These are phyloP conservation scores for Drosophila sturtevanti DNA, from an alignment of 1,140 invertebrate genomes.

Conservation along the genomic window DNA sequence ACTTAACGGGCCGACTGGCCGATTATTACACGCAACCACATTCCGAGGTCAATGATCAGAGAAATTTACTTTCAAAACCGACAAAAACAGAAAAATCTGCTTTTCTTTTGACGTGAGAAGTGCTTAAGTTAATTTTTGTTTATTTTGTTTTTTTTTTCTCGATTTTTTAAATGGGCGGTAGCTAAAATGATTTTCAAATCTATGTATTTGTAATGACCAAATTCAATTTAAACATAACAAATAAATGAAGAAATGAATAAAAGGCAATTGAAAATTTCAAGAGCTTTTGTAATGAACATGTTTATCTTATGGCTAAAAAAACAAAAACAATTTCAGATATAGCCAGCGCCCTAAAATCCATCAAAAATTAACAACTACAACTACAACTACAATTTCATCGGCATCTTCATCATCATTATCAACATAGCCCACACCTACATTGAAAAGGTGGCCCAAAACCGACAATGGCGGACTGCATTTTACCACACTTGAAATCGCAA, in stretches of 20 bases:
- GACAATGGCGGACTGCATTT: conserved; percentile 63
- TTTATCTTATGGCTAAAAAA: no score
- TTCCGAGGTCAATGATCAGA: conserved; percentile 79
- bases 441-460: conserved; percentile 26
- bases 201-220: conserved; percentile 50
- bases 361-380: conserved; percentile 1
- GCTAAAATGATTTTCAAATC: conserved; percentile 51
- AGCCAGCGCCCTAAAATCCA: conserved; percentile 21
- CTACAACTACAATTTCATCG: conserved; percentile 12
- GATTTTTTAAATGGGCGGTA: conserved; percentile 44
- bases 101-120: conserved; percentile 66
- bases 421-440: conserved; percentile 54
- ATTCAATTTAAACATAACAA: conserved; percentile 28
- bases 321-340: no score
- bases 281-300: conserved; percentile 33
- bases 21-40: conserved; percentile 77
- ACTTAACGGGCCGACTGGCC: conserved; percentile 43
- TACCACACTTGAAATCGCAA: conserved; percentile 80
- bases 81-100: conserved; percentile 36
- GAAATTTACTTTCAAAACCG: conserved; percentile 75
- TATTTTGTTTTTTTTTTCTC: no score
- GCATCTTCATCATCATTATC: conserved; percentile 49
- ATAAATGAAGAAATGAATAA: conserved; percentile 7
- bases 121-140: conserved; percentile 28
- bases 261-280: conserved; percentile 19